Evolutionary conservation across 2,797 vertebrate species (phyloP).

Genomic region (Apogon talboti): DNA sequence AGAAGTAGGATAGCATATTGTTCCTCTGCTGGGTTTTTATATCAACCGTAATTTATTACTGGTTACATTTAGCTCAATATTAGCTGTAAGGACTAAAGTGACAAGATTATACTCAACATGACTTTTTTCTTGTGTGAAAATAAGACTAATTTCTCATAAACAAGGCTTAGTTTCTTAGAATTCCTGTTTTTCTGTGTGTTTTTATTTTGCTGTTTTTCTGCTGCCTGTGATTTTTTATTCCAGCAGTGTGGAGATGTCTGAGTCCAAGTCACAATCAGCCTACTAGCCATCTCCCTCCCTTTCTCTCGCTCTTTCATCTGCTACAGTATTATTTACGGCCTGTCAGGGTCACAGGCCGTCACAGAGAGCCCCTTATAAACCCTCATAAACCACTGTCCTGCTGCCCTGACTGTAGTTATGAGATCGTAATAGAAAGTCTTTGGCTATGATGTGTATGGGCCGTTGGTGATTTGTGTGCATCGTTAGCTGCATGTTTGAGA

Average conservation of each 20-base stretch:
- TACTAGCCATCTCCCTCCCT: slow-evolving; percentile 13
- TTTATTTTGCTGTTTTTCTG: slow-evolving; percentile 44
- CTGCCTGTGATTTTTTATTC: slow-evolving; percentile 48
- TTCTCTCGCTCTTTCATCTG: slow-evolving; percentile 35
- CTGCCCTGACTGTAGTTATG: slow-evolving; percentile 62
- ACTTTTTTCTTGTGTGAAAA: too few species aligned
- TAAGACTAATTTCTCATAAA: too few species aligned
- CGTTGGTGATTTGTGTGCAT: slow-evolving; percentile 58
- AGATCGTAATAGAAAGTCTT: slow-evolving; percentile 66
- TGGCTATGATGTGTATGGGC: slow-evolving; percentile 39
- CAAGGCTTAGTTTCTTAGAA: too few species aligned
- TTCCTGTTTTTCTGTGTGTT: neutral
- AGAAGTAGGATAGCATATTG: too few species aligned
- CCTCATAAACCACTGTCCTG: slow-evolving; percentile 57
- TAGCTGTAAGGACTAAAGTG: too few species aligned
- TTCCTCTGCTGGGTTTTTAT: too few species aligned
- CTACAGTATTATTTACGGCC: slow-evolving; percentile 63
- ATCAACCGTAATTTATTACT: too few species aligned
- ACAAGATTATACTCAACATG: too few species aligned
- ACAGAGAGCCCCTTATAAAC: slow-evolving; percentile 65
- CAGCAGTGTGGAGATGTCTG: slow-evolving; percentile 9
- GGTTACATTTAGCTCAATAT: too few species aligned
- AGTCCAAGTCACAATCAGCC: slow-evolving; percentile 31
- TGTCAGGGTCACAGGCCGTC: slow-evolving; percentile 64
- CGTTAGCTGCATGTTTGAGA: slow-evolving; percentile 36